phyloP scores from a whole-genome alignment of 2,888 invertebrate species.

The Megastigmus dorsalis region DNA sequence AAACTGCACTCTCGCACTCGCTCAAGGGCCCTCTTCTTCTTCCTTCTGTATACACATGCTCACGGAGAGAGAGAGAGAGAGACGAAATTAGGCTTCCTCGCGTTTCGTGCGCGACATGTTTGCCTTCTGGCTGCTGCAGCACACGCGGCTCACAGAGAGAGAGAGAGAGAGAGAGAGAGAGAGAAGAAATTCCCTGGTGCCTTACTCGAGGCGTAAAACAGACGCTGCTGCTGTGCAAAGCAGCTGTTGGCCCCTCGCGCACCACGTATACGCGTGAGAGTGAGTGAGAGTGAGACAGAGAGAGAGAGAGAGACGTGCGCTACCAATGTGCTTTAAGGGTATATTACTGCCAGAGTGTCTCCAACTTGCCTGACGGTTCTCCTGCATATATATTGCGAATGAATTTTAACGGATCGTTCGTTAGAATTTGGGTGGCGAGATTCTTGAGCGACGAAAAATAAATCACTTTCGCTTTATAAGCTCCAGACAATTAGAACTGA shows the following conservation, averaged over 20 bases:
- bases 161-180: conserved; percentile 27
- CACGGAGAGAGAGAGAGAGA: too few species aligned
- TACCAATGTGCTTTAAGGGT: too few species aligned
- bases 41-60: not conserved
- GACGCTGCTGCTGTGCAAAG: conserved; percentile 37
- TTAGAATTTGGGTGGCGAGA: too few species aligned
- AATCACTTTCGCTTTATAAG: too few species aligned
- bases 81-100: conserved; percentile 30
- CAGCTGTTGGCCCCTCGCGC: conserved; percentile 47
- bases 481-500: too few species aligned
- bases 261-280: not conserved
- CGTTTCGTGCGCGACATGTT: conserved; percentile 39
- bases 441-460: too few species aligned
- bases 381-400: too few species aligned
- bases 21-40: not conserved
- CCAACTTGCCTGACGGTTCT: too few species aligned
- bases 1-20: conserved; percentile 13
- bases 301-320: not conserved
- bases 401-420: too few species aligned
- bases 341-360: too few species aligned
- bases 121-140: too few species aligned
- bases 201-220: conserved; percentile 40
- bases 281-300: conserved; percentile 2
- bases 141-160: too few species aligned
- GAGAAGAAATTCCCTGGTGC: conserved; percentile 24